Evolutionary conservation across 2,888 invertebrate species (phyloP).

Genomic region (Ophion slaviceki): DNA sequence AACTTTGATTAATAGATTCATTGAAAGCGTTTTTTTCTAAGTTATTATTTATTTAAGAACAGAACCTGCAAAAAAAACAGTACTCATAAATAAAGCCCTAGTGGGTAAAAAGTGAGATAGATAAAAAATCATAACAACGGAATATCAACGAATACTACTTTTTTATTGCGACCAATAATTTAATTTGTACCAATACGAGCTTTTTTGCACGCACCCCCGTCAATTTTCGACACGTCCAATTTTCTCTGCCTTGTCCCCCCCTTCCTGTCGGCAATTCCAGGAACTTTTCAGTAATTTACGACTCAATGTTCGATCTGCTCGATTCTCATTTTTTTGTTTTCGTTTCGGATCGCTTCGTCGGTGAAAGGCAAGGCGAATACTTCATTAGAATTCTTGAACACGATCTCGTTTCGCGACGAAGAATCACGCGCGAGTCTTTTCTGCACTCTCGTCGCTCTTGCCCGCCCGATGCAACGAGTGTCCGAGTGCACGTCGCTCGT

Average conservation of each 20-base stretch:
- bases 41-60: too few species aligned
- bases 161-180: not conserved
- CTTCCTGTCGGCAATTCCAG: slow-evolving; percentile 7
- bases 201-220: not conserved
- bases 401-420: slow-evolving; percentile 48
- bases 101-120: too few species aligned
- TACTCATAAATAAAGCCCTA: too few species aligned
- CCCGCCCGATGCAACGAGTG: slow-evolving; percentile 12
- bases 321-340: slow-evolving; percentile 20
- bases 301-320: slow-evolving; percentile 39
- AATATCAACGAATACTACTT: not conserved
- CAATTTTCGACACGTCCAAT: not conserved
- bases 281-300: slow-evolving; percentile 23
- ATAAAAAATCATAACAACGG: not conserved
- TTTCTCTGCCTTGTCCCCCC: not conserved
- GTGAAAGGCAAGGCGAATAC: slow-evolving; percentile 52
- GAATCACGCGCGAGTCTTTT: slow-evolving; percentile 40
- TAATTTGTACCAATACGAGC: not conserved
- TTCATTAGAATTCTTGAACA: slow-evolving; percentile 57
- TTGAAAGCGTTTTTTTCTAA: too few species aligned
- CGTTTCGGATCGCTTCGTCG: slow-evolving; percentile 12
- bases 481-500: slow-evolving; percentile 16
- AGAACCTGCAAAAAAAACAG: too few species aligned
- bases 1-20: too few species aligned
- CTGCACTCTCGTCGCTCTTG: slow-evolving; percentile 8